Base-by-base conservation (phyloP, 2,888 invertebrate species). In the Zhuqinia jingwanae region DNA sequence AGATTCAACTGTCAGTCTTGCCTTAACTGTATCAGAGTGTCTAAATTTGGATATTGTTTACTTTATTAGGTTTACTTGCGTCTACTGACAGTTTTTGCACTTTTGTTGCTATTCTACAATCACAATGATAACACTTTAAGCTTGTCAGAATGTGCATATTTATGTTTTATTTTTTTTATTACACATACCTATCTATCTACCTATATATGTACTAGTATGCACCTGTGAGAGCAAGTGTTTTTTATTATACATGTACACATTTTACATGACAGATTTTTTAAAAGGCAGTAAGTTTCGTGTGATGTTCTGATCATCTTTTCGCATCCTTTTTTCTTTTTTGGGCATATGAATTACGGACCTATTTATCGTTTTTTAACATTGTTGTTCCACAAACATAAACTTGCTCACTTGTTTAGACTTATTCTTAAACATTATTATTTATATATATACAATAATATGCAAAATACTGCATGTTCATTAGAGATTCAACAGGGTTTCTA, bases 1-100 rank as follows among this genome's bases (percentile, higher is more conserved):
- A 60, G 50, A 81, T 81, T 60, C 60, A 60, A 27, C 22, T 15
- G 50, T 56, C 42, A 53, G 36, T 56, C 42, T 77, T 84, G 65
- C 84, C 77, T 77, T 84, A 84, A 78, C 70, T 84, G 84, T 84
- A 68, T 84, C 78, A 78, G n/a, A 36, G 58, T 73, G 73, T 85
- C 78, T 78, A 85, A 78, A 70, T 85, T 85, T 85, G 78, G 85
- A 58, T 10, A 70, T 68, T 84, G 78, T 78, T 85, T 78, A 78
- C 78, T 70, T 78, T 80, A 68, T 68, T 80, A 80, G 30, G 56
- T 20, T 22, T 50, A 56, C 63, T 47, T 78, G 30, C 47, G n/a
- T n/a, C n/a, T 77, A 42, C 76, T 60, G 60, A 78, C 78, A 78
- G 63, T 63, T 78, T 77, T 78, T 63, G 22, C 27, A 63, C 63